Conservation (phyloP, 2,113 vertebrate species). For the Baryphthengus martii region DNA sequence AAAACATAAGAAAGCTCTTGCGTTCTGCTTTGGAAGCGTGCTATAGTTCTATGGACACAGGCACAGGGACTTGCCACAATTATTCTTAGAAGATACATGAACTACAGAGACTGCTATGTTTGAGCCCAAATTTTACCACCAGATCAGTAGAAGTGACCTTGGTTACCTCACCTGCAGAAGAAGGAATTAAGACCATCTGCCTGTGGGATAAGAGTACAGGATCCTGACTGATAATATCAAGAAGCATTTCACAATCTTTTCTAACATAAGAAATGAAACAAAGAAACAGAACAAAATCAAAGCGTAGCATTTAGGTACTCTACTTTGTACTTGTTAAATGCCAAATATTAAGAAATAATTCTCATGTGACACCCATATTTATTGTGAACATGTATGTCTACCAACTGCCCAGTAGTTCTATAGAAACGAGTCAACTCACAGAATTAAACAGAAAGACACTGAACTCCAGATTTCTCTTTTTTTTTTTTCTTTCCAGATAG, state of each 20-base stretch:
- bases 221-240: background rate
- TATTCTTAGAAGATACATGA: background rate
- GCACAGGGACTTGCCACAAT: background rate
- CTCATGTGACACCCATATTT: background rate
- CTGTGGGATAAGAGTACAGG: background rate
- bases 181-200: background rate
- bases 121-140: background rate
- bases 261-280: background rate
- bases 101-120: background rate
- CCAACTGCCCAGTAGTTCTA: background rate
- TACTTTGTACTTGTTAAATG: background rate
- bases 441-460: background rate
- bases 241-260: background rate
- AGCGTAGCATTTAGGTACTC: background rate
- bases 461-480: background rate
- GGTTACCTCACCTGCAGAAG: background rate
- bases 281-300: background rate
- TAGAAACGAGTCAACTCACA: background rate
- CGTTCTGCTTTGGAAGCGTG: background rate
- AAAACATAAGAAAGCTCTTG: background rate
- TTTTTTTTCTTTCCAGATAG: background rate
- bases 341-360: background rate
- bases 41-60: background rate
- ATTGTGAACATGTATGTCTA: background rate
- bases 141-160: background rate